Evolutionary conservation across 2,888 invertebrate genomes (phyloP).

Genomic region (Girardia tigrina): DNA sequence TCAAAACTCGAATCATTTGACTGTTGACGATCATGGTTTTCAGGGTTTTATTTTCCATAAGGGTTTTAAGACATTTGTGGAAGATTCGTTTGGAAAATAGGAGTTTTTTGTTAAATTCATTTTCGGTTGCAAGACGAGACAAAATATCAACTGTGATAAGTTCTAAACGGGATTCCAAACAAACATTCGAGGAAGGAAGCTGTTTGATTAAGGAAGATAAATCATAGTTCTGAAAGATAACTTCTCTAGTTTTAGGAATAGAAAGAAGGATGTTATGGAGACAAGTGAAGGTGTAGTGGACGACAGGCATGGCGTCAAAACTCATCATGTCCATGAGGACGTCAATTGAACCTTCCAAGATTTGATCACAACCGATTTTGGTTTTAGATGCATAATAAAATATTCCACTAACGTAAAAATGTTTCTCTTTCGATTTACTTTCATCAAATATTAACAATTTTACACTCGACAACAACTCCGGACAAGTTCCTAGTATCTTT

Average conservation of each 20-base stretch:
- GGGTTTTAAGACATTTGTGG: not conserved
- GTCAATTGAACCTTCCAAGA: not conserved
- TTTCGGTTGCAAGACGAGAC: not conserved
- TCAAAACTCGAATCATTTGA: not conserved
- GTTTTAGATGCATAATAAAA: slow-evolving; percentile 4
- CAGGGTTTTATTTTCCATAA: not conserved
- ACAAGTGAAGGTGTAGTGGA: not conserved
- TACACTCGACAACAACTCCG: not conserved
- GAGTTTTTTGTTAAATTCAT: not conserved
- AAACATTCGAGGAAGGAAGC: not conserved
- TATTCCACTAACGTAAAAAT: not conserved
- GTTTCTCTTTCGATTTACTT: not conserved
- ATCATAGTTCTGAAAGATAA: not conserved
- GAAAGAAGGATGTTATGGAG: not conserved
- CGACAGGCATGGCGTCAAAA: not conserved
- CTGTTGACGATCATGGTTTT: not conserved
- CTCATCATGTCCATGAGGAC: not conserved
- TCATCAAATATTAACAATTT: not conserved
- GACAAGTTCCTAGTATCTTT: not conserved
- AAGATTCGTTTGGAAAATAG: not conserved
- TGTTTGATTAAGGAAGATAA: not conserved
- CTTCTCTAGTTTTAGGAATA: not conserved
- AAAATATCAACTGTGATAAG: not conserved
- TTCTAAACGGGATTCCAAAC: not conserved
- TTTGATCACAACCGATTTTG: not conserved